These are phyloP conservation scores for Adelosebastes latens DNA, from an alignment of 2,797 vertebrate species.

Conservation along the genomic window DNA sequence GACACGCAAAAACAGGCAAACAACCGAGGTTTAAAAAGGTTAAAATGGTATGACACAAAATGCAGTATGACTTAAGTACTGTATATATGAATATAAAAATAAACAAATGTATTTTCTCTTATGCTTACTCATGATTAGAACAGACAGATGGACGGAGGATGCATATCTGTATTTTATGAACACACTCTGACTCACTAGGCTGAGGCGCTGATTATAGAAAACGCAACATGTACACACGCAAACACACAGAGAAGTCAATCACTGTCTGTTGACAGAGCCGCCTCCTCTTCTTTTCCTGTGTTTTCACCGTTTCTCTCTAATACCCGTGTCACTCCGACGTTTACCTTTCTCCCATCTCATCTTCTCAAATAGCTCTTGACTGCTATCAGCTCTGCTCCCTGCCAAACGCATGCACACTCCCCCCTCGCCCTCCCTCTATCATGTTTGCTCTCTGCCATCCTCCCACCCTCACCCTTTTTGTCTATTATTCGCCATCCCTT, in stretches of 20 bases:
- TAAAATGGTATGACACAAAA: background rate
- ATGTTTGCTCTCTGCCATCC: slow-evolving; percentile 21
- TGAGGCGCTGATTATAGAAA: background rate
- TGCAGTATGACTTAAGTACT: background rate
- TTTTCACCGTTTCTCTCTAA: slow-evolving; percentile 18
- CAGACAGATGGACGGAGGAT: slow-evolving; percentile 11
- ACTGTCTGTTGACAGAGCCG: slow-evolving; percentile 23
- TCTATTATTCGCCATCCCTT: slow-evolving; percentile 10
- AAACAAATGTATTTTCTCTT: background rate
- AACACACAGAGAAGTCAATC: slow-evolving; percentile 2
- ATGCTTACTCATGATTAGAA: background rate
- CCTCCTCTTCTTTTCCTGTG: background rate
- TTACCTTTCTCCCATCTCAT: slow-evolving; percentile 56
- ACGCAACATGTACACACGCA: background rate
- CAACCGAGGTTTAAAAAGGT: background rate
- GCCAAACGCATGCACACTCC: slow-evolving; percentile 6
- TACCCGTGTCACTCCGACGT: slow-evolving; percentile 21
- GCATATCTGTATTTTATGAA: slow-evolving; percentile 18
- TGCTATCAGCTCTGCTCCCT: slow-evolving; percentile 39
- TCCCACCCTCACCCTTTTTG: background rate
- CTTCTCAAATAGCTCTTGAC: slow-evolving; percentile 51
- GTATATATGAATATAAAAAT: background rate
- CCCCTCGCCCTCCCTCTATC: background rate
- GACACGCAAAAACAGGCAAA: background rate
- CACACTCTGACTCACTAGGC: slow-evolving; percentile 13